phyloP scores from a whole-genome alignment of 2,888 invertebrate species.

The Atethmia centrago region DNA sequence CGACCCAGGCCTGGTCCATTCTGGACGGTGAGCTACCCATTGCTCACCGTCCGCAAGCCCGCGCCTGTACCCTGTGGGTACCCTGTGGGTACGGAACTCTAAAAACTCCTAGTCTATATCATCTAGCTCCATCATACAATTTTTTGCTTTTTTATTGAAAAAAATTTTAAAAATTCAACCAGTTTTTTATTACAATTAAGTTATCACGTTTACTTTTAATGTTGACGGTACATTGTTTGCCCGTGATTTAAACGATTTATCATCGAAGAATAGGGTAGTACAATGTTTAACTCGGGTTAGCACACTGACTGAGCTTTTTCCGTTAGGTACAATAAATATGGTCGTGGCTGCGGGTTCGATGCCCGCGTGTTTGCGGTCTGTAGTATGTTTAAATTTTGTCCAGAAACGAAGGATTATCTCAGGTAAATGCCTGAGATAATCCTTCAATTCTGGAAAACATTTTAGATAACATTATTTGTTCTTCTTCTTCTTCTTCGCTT shows the following conservation, averaged over 20 bases:
- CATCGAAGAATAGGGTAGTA: conserved; percentile 29
- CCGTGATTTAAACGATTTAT: conserved; percentile 43
- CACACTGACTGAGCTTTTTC: background rate
- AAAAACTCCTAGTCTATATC: background rate
- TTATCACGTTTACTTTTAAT: background rate
- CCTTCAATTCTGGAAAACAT: too few species aligned
- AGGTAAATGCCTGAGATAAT: too few species aligned
- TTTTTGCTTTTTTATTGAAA: background rate
- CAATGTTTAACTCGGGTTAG: conserved; percentile 3
- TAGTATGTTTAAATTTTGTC: background rate
- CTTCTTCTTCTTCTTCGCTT: too few species aligned
- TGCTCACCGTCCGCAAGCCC: too few species aligned
- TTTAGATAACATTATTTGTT: too few species aligned
- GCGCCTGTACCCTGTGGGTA: too few species aligned
- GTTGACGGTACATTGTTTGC: conserved; percentile 19
- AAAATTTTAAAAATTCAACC: background rate
- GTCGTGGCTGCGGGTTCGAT: background rate
- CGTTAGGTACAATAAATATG: background rate
- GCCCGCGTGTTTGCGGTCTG: background rate
- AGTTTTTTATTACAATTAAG: background rate
- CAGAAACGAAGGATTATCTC: background rate
- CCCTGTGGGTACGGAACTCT: background rate
- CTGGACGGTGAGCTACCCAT: too few species aligned
- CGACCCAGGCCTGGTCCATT: too few species aligned
- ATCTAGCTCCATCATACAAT: background rate